Conservation (phyloP, 1,140 invertebrate genomes). For the Triops longicaudatus region DNA sequence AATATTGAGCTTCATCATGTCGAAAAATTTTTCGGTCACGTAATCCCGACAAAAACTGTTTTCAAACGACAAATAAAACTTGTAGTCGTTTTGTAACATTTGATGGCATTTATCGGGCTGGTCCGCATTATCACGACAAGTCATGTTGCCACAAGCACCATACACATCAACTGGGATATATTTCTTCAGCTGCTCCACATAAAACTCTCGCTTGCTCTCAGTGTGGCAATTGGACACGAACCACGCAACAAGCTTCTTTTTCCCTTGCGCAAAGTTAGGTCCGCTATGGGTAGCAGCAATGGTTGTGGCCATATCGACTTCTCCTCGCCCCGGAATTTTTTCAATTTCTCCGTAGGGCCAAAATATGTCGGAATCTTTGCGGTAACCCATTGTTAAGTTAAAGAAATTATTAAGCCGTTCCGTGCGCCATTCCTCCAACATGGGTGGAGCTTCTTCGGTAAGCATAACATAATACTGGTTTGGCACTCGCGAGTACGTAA, state of each 20-base stretch:
- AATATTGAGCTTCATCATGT: slow-evolving; percentile 37
- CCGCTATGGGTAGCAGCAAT: not conserved
- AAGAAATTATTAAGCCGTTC: slow-evolving; percentile 25
- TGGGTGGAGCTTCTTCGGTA: slow-evolving; percentile 14
- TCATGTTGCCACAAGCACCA: slow-evolving; percentile 50
- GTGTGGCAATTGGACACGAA: slow-evolving; percentile 55
- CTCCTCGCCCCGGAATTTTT: not conserved
- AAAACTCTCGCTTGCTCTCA: slow-evolving; percentile 45
- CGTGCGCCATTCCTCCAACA: not conserved
- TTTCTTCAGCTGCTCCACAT: slow-evolving; percentile 46
- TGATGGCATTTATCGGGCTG: slow-evolving; percentile 35
- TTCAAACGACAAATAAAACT: slow-evolving; percentile 40
- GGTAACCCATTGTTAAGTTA: slow-evolving; percentile 28
- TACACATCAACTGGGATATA: slow-evolving; percentile 57
- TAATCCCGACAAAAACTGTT: slow-evolving; percentile 39
- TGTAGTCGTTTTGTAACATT: slow-evolving; percentile 27
- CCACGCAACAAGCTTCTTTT: slow-evolving; percentile 48
- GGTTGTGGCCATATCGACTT: not conserved
- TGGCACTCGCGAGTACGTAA: not conserved
- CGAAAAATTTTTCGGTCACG: slow-evolving; percentile 39
- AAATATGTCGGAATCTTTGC: slow-evolving; percentile 28
- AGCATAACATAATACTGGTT: slow-evolving; percentile 18
- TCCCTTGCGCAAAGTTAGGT: slow-evolving; percentile 30
- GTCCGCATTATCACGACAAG: slow-evolving; percentile 39
- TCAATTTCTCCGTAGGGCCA: slow-evolving; percentile 28